Base-by-base conservation (phyloP, 2,888 invertebrate genomes). In the Eretmocerus hayati region DNA sequence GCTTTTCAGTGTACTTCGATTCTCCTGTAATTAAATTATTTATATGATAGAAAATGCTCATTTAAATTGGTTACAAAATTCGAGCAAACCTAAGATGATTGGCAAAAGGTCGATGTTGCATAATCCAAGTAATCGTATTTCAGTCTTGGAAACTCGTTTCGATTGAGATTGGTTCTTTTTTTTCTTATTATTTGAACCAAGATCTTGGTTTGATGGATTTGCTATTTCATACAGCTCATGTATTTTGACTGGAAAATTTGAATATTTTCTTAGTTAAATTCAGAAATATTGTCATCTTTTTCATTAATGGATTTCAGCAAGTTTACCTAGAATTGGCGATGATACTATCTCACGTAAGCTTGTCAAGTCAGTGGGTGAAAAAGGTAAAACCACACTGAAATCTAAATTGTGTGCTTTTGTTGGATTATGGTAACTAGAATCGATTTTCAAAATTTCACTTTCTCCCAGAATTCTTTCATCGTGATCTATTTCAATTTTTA, bases 71-170 rank as follows among this genome's bases (percentile, higher is more conserved):
- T 5, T 30, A 18, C 2, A 22, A 2, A 9, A 13, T 23, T 9
- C 6, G 20, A 4, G 19, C 15, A n/a, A 45, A 65, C 65, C 66
- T 37, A 66, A 51, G 3, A 63, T 16, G 30, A 66, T 41, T 21
- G 66, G 64, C 41, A 66, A 54, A 13, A 66, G 26, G 49, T 66
- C 66, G 9, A 66, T 20, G 48, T 58, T 66, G 42, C 65, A 65
- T n/a, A 62, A 47, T 22, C 66, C 63, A 4, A 64, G 23, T 18
- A 58, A 11, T 33, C 26, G 32, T 1, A 8, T 1, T 31, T 18
- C 42, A 9, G 4, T n/a, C 19, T 23, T 32, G 2, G 41, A 42
- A 13, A 18, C 13, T 6, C 22, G 40, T 11, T 22, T 39, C 3
- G 32, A n/a, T 16, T 20, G 21, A 3, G 8, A 6, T 30, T 16